Conservation (phyloP, 2,113 vertebrate genomes). For the Struthidea cinerea region DNA sequence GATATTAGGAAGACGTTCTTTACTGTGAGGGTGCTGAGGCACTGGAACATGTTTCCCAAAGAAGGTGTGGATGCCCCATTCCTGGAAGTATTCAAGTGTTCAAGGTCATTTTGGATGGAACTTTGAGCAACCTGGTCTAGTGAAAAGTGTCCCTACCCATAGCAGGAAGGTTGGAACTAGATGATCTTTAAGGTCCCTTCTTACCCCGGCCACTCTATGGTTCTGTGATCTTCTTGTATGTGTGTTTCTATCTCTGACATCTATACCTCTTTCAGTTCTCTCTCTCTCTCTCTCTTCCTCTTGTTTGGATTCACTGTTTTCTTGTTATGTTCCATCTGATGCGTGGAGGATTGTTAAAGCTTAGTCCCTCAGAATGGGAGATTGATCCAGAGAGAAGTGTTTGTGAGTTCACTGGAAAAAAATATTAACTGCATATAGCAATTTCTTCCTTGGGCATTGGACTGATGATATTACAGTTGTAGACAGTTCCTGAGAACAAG, state of each 20-base stretch:
- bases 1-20: background rate
- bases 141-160: background rate
- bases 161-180: background rate
- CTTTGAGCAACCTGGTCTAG: background rate
- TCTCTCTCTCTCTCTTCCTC: background rate
- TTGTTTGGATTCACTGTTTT: background rate
- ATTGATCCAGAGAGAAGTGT: background rate
- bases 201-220: background rate
- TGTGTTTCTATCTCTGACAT: background rate
- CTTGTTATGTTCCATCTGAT: background rate
- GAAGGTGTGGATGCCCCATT: background rate
- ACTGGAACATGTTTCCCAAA: background rate
- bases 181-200: background rate
- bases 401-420: background rate
- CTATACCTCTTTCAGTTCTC: background rate
- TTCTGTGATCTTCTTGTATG: background rate
- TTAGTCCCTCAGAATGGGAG: background rate
- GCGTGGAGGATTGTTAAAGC: background rate
- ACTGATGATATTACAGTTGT: background rate
- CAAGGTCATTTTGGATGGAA: background rate
- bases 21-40: background rate
- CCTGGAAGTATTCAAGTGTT: background rate
- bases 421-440: background rate
- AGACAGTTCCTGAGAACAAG: background rate
- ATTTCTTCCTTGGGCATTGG: background rate